Evolutionary conservation across 2,888 invertebrate species (phyloP).

Genomic region (Torymus tubicola): DNA sequence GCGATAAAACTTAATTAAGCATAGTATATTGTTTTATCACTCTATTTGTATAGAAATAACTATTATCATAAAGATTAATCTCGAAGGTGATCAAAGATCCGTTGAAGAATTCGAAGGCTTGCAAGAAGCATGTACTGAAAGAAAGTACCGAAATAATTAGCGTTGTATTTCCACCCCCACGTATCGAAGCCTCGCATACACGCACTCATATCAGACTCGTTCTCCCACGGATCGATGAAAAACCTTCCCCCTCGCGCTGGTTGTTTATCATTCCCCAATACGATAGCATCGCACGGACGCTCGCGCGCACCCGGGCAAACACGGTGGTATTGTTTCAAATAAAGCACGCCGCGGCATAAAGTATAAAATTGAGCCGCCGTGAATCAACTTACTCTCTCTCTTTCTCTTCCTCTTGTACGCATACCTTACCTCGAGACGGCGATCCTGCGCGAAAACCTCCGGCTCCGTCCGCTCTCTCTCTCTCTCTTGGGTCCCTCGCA

Average conservation of each 20-base stretch:
- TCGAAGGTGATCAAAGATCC: too few relatives aligned
- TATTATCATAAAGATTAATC: too few relatives aligned
- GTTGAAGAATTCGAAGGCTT: too few relatives aligned
- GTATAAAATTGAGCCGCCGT: conserved; percentile 53
- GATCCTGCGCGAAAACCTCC: conserved; percentile 30
- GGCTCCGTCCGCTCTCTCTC: conserved; percentile 28
- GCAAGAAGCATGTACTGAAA: too few relatives aligned
- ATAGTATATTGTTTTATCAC: too few relatives aligned
- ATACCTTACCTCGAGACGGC: conserved; percentile 27
- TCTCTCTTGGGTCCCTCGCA: conserved; percentile 5
- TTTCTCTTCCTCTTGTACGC: neutral
- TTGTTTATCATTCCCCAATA: conserved; percentile 37
- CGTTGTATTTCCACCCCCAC: neutral
- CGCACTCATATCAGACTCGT: too few relatives aligned
- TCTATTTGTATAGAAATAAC: too few relatives aligned
- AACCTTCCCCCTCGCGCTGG: neutral
- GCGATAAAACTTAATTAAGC: too few relatives aligned
- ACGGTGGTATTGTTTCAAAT: conserved; percentile 51
- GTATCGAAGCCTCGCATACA: too few relatives aligned
- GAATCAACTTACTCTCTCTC: conserved; percentile 43
- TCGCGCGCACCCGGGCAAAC: neutral
- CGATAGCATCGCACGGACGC: conserved; percentile 25
- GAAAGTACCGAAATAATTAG: conserved; percentile 9
- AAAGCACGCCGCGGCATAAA: conserved; percentile 48
- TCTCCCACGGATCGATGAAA: conserved; percentile 20